Percentiles rank a stretch among this genome's conserved stretches.
Conservation (phyloP, 2,113 vertebrate genomes). For the Catharus minimus region DNA sequence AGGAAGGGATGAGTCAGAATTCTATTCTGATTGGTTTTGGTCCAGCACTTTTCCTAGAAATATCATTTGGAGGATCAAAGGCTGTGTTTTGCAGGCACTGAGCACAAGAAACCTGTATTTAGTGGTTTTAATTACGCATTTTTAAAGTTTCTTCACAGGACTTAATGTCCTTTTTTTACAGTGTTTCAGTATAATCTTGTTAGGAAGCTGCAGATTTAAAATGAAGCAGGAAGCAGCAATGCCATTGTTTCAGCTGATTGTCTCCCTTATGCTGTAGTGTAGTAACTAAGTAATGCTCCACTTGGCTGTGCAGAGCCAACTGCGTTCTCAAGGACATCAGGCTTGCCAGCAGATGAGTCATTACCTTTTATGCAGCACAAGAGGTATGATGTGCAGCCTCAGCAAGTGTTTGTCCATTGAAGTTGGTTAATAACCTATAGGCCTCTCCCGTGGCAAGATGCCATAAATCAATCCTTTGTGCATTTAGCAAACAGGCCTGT, state of each 20-base stretch:
- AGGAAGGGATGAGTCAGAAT: background rate
- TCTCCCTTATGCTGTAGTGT: conserved; percentile 20
- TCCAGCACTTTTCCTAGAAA: background rate
- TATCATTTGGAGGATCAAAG: background rate
- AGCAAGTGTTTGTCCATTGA: conserved; percentile 37
- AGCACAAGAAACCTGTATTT: background rate
- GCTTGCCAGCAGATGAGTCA: conserved; percentile 31
- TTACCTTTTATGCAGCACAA: conserved; percentile 19
- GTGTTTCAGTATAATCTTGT: conserved; percentile 41
- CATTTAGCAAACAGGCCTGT: background rate
- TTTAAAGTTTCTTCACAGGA: background rate
- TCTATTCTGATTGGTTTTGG: background rate
- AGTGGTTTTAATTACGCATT: conserved; percentile 6
- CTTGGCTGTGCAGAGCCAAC: conserved; percentile 21
- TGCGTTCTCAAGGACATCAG: conserved; percentile 39
- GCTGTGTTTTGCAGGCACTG: background rate
- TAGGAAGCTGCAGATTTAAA: conserved; percentile 37
- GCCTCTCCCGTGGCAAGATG: background rate
- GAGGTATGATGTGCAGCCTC: conserved; percentile 37
- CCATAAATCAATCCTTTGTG: conserved; percentile 14
- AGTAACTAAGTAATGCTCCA: conserved; percentile 42
- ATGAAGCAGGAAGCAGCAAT: conserved; percentile 46
- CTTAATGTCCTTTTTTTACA: background rate
- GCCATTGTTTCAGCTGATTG: conserved; percentile 36
- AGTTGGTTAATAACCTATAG: conserved; percentile 50